Evolutionary conservation across 2,797 vertebrate genomes (phyloP).

Genomic region (Sus cebifrons): DNA sequence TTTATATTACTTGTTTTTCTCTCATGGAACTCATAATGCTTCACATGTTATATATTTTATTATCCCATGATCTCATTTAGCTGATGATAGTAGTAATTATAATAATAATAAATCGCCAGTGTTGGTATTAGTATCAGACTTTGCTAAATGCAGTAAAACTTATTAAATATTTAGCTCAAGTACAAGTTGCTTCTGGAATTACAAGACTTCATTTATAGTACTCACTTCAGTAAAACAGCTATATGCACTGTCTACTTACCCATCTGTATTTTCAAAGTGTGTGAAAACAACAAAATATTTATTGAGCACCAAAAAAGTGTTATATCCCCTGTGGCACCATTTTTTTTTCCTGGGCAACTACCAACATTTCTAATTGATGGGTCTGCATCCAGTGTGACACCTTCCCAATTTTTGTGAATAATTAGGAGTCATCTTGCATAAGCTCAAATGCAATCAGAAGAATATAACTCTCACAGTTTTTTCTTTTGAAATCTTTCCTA

Average conservation of each 20-base stretch:
- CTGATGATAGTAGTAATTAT: background rate
- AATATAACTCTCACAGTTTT: background rate
- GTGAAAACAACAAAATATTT: background rate
- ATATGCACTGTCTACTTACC: background rate
- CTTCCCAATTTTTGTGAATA: background rate
- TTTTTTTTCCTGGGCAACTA: background rate
- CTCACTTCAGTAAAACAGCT: background rate
- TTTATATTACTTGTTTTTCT: background rate
- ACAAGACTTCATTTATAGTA: background rate
- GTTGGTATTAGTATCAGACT: background rate
- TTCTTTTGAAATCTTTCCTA: background rate
- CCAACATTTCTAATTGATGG: background rate
- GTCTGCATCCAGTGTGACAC: background rate
- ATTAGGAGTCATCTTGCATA: background rate
- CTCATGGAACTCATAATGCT: background rate
- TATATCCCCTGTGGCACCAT: background rate
- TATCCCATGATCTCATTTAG: background rate
- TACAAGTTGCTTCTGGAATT: background rate
- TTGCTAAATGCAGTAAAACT: background rate
- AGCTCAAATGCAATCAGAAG: background rate
- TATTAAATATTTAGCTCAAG: conserved; percentile 6
- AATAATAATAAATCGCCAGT: background rate
- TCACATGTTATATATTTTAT: background rate
- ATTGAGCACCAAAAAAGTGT: background rate
- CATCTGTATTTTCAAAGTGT: background rate